These are phyloP conservation scores for Casuarius casuarius DNA, from an alignment of 2,113 vertebrate genomes.

Conservation along the genomic window DNA sequence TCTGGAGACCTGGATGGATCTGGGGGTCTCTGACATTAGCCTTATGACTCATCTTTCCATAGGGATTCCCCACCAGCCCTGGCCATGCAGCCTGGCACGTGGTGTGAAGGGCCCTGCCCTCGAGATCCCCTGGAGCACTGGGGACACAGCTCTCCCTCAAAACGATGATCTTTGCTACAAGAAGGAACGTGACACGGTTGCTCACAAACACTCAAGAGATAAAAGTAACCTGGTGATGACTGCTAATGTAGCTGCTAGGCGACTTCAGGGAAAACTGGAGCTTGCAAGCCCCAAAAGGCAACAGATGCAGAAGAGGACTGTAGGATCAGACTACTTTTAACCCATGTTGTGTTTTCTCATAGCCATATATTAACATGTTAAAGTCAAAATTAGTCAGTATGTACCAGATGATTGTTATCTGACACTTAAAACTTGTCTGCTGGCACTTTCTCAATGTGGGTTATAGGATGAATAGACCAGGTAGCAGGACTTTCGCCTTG, in stretches of 20 bases:
- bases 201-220: not conserved
- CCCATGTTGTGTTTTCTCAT: not conserved
- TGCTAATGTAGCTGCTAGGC: not conserved
- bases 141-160: not conserved
- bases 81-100: not conserved
- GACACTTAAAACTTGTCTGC: not conserved
- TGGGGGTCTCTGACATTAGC: not conserved
- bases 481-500: not conserved
- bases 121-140: not conserved
- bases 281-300: not conserved
- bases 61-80: not conserved
- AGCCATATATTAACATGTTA: not conserved
- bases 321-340: not conserved
- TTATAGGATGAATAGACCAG: not conserved
- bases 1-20: not conserved
- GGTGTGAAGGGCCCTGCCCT: not conserved
- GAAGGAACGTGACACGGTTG: rapidly evolving
- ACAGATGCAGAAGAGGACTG: not conserved
- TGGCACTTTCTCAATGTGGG: not conserved
- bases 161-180: not conserved
- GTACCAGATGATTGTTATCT: not conserved
- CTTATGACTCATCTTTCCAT: not conserved
- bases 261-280: not conserved
- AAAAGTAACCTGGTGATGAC: not conserved
- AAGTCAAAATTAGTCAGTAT: not conserved